phyloP scores from a whole-genome alignment of 2,888 invertebrate genomes.

The Augochlorella aurata region DNA sequence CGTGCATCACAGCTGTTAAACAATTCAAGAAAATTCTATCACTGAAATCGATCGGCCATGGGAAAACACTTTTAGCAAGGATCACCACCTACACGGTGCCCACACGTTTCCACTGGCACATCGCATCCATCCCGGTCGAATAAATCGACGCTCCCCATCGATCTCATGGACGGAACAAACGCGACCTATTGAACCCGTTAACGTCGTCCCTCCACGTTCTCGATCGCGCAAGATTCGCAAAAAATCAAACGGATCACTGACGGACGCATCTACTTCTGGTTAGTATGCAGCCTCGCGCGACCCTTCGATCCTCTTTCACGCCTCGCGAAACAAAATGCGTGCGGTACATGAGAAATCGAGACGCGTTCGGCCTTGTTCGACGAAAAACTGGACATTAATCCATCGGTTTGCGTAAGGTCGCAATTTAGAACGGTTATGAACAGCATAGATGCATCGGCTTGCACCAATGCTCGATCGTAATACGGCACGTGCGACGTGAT shows the following conservation, averaged over 20 bases:
- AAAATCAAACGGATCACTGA: too few species aligned
- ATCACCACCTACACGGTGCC: neutral
- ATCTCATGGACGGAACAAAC: neutral
- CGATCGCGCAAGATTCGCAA: neutral
- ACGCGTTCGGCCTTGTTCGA: too few species aligned
- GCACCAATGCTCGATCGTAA: neutral
- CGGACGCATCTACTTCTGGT: too few species aligned
- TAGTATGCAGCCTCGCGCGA: too few species aligned
- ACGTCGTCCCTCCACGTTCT: too few species aligned
- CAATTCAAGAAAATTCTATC: conserved; percentile 60
- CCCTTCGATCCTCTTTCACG: too few species aligned
- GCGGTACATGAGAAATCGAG: too few species aligned
- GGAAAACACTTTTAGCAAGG: neutral
- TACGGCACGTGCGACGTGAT: conserved; percentile 33
- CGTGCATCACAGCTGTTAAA: conserved; percentile 50
- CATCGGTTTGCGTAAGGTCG: neutral
- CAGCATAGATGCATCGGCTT: neutral
- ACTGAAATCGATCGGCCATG: conserved; percentile 40
- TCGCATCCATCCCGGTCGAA: neutral
- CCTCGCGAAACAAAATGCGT: too few species aligned
- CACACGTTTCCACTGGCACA: neutral
- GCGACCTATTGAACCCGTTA: too few species aligned
- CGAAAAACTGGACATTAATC: neutral
- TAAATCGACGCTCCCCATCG: neutral
- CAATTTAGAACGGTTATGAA: neutral